Conservation (phyloP, 2,888 invertebrate genomes). For the Euclidia mi region DNA sequence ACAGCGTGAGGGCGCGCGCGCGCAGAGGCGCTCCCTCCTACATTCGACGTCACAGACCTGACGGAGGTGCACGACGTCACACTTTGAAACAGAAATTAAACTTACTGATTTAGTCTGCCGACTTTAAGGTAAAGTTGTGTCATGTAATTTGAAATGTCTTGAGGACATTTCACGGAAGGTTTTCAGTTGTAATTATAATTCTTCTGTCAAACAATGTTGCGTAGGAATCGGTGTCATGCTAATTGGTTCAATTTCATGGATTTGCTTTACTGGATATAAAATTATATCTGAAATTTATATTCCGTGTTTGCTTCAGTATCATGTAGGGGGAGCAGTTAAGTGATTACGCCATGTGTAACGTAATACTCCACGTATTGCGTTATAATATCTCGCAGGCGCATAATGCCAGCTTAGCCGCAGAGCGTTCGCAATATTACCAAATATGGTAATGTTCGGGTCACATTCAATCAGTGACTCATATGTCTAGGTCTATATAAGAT, state of each 20-base stretch:
- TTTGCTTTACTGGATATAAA: conserved; percentile 38
- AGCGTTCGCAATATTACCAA: too few species aligned
- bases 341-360: too few species aligned
- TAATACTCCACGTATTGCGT: too few species aligned
- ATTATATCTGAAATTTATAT: conserved; percentile 25
- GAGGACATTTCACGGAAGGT: conserved; percentile 56
- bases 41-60: too few species aligned
- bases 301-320: conserved; percentile 2
- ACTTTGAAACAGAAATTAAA: conserved; percentile 55
- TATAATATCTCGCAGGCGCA: too few species aligned
- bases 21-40: too few species aligned
- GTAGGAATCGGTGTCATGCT: conserved; percentile 46
- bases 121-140: conserved; percentile 57
- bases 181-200: conserved; percentile 53
- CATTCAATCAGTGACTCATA: too few species aligned
- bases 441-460: too few species aligned
- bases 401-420: too few species aligned
- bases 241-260: conserved; percentile 37
- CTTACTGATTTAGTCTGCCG: conserved; percentile 60
- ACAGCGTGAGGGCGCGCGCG: too few species aligned
- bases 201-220: conserved; percentile 52
- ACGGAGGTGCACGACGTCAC: too few species aligned
- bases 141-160: conserved; percentile 64
- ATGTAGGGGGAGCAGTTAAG: neutral
- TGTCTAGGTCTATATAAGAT: too few species aligned